Conservation (phyloP, 2,888 invertebrate genomes). For the Perdita meconis region DNA sequence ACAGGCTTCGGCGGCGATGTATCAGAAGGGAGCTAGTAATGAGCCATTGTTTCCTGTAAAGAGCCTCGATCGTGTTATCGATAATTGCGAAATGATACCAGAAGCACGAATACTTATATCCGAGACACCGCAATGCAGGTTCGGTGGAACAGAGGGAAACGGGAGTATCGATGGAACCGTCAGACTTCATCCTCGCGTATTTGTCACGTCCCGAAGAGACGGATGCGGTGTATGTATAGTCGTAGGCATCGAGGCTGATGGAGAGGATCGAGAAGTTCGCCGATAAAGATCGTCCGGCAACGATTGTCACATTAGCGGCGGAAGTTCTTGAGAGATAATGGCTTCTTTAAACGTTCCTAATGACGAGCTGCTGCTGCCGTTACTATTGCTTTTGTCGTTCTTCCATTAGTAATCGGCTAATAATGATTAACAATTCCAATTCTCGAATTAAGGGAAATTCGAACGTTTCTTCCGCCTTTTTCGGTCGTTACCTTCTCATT, state of each 20-base stretch:
- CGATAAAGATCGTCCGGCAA: constrained; percentile 69
- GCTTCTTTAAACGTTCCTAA: constrained; percentile 65
- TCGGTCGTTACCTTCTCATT: constrained; percentile 33
- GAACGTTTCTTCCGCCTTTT: constrained; percentile 47
- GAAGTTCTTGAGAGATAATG: constrained; percentile 71
- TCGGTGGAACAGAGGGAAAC: constrained; percentile 73
- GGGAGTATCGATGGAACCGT: constrained; percentile 79
- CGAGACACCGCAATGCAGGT: constrained; percentile 73
- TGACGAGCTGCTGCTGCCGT: constrained; percentile 34
- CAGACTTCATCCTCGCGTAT: constrained; percentile 79
- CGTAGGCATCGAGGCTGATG: constrained; percentile 38
- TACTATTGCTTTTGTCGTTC: constrained; percentile 43
- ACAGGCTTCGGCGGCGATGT: constrained; percentile 47
- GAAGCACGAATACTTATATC: constrained; percentile 82
- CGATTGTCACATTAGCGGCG: constrained; percentile 68
- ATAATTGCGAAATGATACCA: constrained; percentile 84
- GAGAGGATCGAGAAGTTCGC: constrained; percentile 63
- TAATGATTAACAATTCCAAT: constrained; percentile 45
- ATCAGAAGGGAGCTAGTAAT: constrained; percentile 76
- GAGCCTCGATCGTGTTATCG: constrained; percentile 84
- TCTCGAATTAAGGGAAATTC: constrained; percentile 59
- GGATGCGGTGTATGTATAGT: constrained; percentile 1
- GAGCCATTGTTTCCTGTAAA: constrained; percentile 83
- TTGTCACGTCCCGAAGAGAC: constrained; percentile 72
- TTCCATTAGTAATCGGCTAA: constrained; percentile 50